These are phyloP conservation scores for Drosophila subobscura DNA, from an alignment of 1,140 invertebrate genomes.

Conservation along the genomic window DNA sequence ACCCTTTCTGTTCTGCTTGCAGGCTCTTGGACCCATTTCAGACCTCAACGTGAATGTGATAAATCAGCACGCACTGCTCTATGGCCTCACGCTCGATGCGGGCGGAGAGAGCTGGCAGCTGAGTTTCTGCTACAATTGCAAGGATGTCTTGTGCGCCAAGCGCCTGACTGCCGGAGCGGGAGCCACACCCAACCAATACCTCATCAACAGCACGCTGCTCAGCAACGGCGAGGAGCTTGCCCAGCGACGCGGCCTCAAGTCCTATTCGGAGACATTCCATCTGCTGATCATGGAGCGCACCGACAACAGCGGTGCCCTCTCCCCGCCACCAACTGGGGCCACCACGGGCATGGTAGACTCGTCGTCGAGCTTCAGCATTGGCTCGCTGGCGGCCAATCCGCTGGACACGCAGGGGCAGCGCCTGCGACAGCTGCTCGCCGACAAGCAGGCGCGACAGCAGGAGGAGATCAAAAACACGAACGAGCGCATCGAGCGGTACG, in stretches of 20 bases:
- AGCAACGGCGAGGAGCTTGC: slow-evolving; percentile 65
- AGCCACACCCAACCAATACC: slow-evolving; percentile 48
- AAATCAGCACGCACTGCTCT: slow-evolving; percentile 57
- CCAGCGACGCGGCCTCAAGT: slow-evolving; percentile 53
- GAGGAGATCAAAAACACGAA: slow-evolving; percentile 71
- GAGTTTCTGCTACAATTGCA: slow-evolving; percentile 71
- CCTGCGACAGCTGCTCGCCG: slow-evolving; percentile 44
- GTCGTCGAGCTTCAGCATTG: slow-evolving; percentile 49
- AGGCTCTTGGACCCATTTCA: slow-evolving; percentile 73
- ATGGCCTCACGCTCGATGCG: slow-evolving; percentile 53
- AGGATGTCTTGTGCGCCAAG: slow-evolving; percentile 67
- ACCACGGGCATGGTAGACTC: slow-evolving; percentile 31
- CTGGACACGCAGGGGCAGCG: slow-evolving; percentile 49
- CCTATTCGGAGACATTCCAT: slow-evolving; percentile 69
- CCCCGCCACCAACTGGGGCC: neutral
- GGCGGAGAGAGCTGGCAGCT: slow-evolving; percentile 63
- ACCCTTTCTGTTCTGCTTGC: neutral
- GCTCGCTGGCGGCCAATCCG: slow-evolving; percentile 29
- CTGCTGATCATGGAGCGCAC: slow-evolving; percentile 66
- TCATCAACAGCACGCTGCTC: slow-evolving; percentile 66
- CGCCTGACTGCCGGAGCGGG: slow-evolving; percentile 30
- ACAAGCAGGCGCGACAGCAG: slow-evolving; percentile 66
- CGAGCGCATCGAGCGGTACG: slow-evolving; percentile 63
- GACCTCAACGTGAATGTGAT: slow-evolving; percentile 64
- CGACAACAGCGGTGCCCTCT: slow-evolving; percentile 7